Conservation (phyloP, 2,797 vertebrate species). For the Acanthurus tractus region DNA sequence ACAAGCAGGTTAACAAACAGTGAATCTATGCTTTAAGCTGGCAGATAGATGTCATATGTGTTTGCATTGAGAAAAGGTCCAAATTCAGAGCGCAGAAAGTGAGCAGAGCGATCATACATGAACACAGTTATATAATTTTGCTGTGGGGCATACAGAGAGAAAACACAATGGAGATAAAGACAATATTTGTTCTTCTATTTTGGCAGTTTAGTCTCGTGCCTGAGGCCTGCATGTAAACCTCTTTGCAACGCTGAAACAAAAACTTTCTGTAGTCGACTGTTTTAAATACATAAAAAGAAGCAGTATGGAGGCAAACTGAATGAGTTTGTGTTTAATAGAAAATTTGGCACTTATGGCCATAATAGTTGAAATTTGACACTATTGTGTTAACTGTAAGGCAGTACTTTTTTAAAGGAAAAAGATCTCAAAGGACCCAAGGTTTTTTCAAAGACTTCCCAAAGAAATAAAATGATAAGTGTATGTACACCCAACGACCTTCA, state of each 20-base stretch:
- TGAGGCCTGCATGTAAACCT: constrained; percentile 54
- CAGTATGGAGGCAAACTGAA: constrained; percentile 44
- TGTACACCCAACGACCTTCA: constrained; percentile 27
- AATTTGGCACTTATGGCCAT: constrained; percentile 70
- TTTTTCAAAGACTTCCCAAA: constrained; percentile 32
- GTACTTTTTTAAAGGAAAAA: constrained; percentile 49
- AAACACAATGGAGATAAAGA: constrained; percentile 50
- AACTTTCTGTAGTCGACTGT: constrained; percentile 33
- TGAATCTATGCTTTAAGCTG: constrained; percentile 22
- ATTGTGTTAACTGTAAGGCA: constrained; percentile 75
- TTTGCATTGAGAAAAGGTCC: constrained; percentile 7
- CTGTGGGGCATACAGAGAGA: constrained; percentile 38
- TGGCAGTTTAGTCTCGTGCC: constrained; percentile 49
- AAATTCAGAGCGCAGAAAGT: constrained; percentile 13
- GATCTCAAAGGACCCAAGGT: constrained; percentile 43
- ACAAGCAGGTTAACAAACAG: constrained; percentile 6
- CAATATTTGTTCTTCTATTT: constrained; percentile 64
- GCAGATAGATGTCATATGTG: constrained; percentile 28
- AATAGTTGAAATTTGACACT: constrained; percentile 64
- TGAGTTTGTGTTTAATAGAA: constrained; percentile 47
- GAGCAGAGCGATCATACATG: constrained; percentile 49
- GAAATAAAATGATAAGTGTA: constrained; percentile 33
- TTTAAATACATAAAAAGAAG: constrained; percentile 60
- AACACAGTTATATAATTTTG: constrained; percentile 55
- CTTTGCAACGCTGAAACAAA: constrained; percentile 25